Conservation (phyloP, 2,888 invertebrate species). For the Oxytorus armatus region DNA sequence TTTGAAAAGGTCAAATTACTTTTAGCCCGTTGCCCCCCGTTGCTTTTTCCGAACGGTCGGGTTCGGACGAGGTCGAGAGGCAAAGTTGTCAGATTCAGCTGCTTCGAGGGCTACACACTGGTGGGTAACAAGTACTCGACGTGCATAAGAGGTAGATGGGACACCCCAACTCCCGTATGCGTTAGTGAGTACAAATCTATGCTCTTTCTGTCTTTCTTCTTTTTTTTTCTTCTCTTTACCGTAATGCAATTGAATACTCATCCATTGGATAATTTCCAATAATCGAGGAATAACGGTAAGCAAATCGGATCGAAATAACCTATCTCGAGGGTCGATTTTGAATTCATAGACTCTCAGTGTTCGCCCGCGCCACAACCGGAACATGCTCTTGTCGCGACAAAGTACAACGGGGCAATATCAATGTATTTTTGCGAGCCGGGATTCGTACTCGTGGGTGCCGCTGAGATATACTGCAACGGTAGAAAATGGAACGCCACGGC, state of each 20-base stretch:
- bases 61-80: slow-evolving; percentile 85
- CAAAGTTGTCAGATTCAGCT: slow-evolving; percentile 87
- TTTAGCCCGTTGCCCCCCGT: slow-evolving; percentile 81
- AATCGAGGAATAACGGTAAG: too few species aligned
- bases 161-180: slow-evolving; percentile 88
- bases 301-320: neutral
- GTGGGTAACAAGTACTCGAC: slow-evolving; percentile 90
- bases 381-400: slow-evolving; percentile 86
- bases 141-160: slow-evolving; percentile 91
- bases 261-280: too few species aligned
- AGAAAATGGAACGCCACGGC: slow-evolving; percentile 88
- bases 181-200: slow-evolving; percentile 91
- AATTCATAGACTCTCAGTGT: slow-evolving; percentile 87
- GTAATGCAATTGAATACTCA: too few species aligned
- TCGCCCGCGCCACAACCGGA: slow-evolving; percentile 81
- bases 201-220: too few species aligned
- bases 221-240: too few species aligned
- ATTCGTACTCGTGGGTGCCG: slow-evolving; percentile 87
- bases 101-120: slow-evolving; percentile 87
- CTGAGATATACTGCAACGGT: slow-evolving; percentile 90
- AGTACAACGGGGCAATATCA: slow-evolving; percentile 86
- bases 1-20: slow-evolving; percentile 52
- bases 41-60: slow-evolving; percentile 85
- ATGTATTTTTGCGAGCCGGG: slow-evolving; percentile 89
- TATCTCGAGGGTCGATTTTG: slow-evolving; percentile 6